Conservation (phyloP, 2,113 vertebrate species). For the Mobula birostris region DNA sequence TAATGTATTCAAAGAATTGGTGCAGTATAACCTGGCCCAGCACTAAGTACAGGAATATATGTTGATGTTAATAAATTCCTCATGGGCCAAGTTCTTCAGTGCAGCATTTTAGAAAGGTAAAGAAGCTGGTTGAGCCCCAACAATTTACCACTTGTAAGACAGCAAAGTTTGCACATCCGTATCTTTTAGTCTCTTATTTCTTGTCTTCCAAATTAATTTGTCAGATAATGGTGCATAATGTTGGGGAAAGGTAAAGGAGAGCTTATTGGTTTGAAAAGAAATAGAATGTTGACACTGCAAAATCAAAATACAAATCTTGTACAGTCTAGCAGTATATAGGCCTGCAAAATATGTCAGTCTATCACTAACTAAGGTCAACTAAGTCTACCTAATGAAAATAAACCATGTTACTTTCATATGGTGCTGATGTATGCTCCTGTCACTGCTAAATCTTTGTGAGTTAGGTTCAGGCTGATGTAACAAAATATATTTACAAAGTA, state of each 20-base stretch:
- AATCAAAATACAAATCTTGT: not conserved
- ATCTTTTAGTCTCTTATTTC: not conserved
- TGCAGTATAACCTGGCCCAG: not conserved
- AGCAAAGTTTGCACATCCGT: not conserved
- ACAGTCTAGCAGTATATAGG: not conserved
- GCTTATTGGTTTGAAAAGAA: not conserved
- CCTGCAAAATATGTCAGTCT: not conserved
- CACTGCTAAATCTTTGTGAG: not conserved
- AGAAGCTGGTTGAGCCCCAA: not conserved
- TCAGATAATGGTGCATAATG: not conserved
- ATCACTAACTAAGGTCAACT: not conserved
- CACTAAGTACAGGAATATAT: not conserved
- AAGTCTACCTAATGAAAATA: not conserved
- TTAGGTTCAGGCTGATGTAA: not conserved
- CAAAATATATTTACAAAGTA: constrained; percentile 7
- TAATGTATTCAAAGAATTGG: not conserved
- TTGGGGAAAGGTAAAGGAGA: not conserved
- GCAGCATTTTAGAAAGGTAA: not conserved
- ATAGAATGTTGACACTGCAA: not conserved
- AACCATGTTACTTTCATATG: not conserved
- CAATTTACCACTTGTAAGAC: not conserved
- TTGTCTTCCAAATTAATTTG: not conserved
- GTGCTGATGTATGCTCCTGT: constrained; percentile 18
- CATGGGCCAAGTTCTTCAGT: not conserved
- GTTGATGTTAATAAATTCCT: not conserved